A percentile compares a stretch with the other conserved stretches of the same genome.
phyloP scores from a whole-genome alignment of 2,113 vertebrate species.

The Onychostoma macrolepis region DNA sequence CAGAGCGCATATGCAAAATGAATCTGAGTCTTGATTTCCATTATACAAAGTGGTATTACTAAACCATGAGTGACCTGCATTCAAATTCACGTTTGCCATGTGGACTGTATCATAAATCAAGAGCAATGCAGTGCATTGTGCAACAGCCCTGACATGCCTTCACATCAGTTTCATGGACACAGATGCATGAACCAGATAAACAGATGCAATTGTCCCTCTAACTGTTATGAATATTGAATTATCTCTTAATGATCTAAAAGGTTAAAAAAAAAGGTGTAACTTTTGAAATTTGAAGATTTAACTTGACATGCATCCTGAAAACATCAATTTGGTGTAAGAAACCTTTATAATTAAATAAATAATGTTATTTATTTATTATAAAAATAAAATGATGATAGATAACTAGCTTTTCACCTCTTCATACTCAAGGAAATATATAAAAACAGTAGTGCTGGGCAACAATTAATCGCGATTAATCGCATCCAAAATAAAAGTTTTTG shows the following conservation, averaged over 20 bases:
- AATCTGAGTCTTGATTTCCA: constrained; percentile 42
- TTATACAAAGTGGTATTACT: constrained; percentile 44
- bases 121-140: not conserved
- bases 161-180: not conserved
- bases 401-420: not conserved
- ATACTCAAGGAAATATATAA: not conserved
- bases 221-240: not conserved
- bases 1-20: constrained; percentile 14
- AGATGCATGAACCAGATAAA: not conserved
- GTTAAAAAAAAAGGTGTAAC: not conserved
- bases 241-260: not conserved
- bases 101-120: constrained; percentile 27
- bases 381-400: not conserved
- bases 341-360: not conserved
- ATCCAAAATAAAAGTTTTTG: no score
- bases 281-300: not conserved
- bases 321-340: not conserved
- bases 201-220: not conserved
- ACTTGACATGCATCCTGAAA: not conserved
- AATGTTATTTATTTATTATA: no score
- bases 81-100: constrained; percentile 32
- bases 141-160: not conserved
- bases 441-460: no score
- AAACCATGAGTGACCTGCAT: constrained; percentile 28
- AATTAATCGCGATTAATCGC: no score